These are phyloP conservation scores for Eilema caniola DNA, from an alignment of 2,888 invertebrate species.

Conservation along the genomic window DNA sequence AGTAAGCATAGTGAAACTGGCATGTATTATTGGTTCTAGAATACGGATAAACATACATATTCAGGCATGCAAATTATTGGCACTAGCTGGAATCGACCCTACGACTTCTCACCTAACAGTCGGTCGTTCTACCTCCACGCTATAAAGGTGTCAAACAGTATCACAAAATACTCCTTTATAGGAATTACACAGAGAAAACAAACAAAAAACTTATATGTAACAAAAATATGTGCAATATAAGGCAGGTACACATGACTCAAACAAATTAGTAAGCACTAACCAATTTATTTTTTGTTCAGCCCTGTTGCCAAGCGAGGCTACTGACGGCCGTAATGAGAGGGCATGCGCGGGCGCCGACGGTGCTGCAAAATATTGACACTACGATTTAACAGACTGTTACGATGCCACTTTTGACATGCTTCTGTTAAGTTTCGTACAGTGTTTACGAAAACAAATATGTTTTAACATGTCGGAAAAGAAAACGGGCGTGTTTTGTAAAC, in stretches of 20 bases:
- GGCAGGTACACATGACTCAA: not conserved
- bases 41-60: no score
- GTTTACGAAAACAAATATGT: constrained; percentile 29
- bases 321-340: not conserved
- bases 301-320: constrained; percentile 10
- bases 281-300: constrained; percentile 8
- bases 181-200: not conserved
- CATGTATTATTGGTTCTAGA: no score
- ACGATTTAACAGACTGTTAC: constrained; percentile 39
- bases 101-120: not conserved
- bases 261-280: constrained; percentile 3
- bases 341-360: constrained; percentile 37
- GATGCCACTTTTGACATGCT: constrained; percentile 31
- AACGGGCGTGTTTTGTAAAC: constrained; percentile 7
- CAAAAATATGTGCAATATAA: not conserved
- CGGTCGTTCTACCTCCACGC: not conserved
- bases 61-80: not conserved
- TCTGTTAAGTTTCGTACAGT: constrained; percentile 34
- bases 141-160: not conserved
- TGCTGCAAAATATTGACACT: constrained; percentile 52
- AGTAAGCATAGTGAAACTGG: no score
- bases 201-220: no score
- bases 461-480: constrained; percentile 22
- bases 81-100: not conserved
- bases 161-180: not conserved